phyloP scores from a whole-genome alignment of 2,797 vertebrate species.

The Tauraco hartlaubi region DNA sequence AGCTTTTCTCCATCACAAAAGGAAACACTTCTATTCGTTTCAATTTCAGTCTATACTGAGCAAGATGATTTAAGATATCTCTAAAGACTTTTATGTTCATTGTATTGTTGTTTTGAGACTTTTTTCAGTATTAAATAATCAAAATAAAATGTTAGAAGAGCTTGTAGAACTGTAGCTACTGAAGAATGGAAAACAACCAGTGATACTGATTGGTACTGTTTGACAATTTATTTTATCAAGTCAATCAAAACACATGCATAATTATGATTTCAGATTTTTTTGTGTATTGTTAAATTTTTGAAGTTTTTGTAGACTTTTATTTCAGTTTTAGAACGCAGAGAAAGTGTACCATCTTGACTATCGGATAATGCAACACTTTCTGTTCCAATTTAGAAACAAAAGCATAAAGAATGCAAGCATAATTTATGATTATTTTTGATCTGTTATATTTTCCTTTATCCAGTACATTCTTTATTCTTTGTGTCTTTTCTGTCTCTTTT shows the following conservation, averaged over 20 bases:
- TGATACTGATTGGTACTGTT: not conserved
- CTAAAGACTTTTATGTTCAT: not conserved
- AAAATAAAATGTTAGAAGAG: not conserved
- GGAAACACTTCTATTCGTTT: not conserved
- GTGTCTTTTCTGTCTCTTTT: not conserved
- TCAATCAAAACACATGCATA: not conserved
- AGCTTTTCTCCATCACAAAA: not conserved
- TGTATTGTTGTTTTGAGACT: no score
- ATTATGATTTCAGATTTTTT: not conserved
- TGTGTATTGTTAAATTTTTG: not conserved
- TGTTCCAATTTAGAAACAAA: not conserved
- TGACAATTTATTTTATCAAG: not conserved
- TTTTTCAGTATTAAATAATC: not conserved
- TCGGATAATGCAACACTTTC: not conserved
- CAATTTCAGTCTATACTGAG: not conserved
- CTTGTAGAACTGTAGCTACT: not conserved
- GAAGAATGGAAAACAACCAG: not conserved
- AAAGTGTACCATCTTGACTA: not conserved
- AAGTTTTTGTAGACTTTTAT: not conserved
- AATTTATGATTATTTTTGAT: not conserved
- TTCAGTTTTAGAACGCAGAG: not conserved
- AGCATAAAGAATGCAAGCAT: not conserved
- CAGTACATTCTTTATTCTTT: not conserved
- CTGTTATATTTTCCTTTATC: not conserved
- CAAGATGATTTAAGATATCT: not conserved